Conservation (phyloP, 2,113 vertebrate genomes). For the Dasyornis broadbenti region DNA sequence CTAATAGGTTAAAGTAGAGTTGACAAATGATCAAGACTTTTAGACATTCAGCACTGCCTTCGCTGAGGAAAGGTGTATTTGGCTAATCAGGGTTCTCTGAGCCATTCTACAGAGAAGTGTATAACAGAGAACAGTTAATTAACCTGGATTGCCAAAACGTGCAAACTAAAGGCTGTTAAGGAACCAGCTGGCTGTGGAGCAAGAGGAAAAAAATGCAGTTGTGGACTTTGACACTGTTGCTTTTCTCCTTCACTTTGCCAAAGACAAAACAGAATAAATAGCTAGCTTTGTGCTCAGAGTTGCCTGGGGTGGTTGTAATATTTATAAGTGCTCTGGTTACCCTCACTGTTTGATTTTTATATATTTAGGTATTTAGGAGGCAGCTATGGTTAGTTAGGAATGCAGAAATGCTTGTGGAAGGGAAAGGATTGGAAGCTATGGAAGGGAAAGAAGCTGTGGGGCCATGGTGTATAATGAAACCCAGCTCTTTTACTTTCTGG, state of each 20-base stretch:
- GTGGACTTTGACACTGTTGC: constrained; percentile 6
- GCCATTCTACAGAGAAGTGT: background rate
- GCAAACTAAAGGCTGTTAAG: background rate
- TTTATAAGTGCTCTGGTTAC: constrained; percentile 11
- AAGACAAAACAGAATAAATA: background rate
- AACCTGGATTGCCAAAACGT: constrained; percentile 10
- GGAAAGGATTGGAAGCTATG: background rate
- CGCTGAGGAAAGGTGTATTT: background rate
- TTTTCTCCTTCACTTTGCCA: constrained; percentile 19
- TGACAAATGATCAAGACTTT: background rate
- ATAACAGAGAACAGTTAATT: constrained; percentile 19
- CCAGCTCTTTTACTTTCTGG: background rate
- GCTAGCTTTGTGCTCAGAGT: background rate
- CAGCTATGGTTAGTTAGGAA: background rate
- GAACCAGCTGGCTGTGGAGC: constrained; percentile 27
- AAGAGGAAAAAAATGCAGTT: background rate
- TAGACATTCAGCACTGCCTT: background rate
- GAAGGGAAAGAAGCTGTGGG: background rate
- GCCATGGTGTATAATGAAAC: background rate
- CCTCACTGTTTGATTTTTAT: background rate
- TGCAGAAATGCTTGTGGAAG: background rate
- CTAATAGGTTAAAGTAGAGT: background rate
- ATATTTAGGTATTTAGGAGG: background rate
- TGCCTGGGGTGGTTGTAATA: constrained; percentile 1
- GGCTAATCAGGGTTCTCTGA: background rate